Conservation (phyloP, 2,888 invertebrate genomes). For the Hecatera dysodea region DNA sequence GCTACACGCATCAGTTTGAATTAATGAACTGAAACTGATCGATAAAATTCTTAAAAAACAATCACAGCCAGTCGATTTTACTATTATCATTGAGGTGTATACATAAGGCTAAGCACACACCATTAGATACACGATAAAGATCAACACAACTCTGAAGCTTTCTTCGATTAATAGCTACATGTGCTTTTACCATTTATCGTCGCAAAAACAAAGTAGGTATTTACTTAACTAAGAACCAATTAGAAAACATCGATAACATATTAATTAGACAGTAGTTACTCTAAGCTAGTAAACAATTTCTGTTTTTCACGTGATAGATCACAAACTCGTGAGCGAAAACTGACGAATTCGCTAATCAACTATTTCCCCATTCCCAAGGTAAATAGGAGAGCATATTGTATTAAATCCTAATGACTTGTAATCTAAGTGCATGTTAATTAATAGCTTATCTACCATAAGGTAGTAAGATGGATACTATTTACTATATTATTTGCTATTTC, state of each 20-base stretch:
- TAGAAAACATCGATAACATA: slow-evolving; percentile 17
- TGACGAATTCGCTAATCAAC: slow-evolving; percentile 9
- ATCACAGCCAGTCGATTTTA: neutral
- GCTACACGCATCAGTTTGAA: slow-evolving; percentile 5
- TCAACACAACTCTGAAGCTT: neutral
- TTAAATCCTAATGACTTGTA: slow-evolving; percentile 40
- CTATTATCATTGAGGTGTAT: slow-evolving; percentile 11
- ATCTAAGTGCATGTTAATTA: slow-evolving; percentile 56
- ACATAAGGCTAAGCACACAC: neutral
- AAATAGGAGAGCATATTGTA: slow-evolving; percentile 44
- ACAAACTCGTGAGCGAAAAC: slow-evolving; percentile 7
- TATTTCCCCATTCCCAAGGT: slow-evolving; percentile 2
- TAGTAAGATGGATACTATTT: slow-evolving; percentile 51
- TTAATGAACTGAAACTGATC: slow-evolving; percentile 31
- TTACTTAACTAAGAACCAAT: slow-evolving; percentile 36
- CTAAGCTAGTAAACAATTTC: slow-evolving; percentile 43
- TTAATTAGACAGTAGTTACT: slow-evolving; percentile 22
- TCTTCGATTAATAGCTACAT: neutral
- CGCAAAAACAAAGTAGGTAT: slow-evolving; percentile 24
- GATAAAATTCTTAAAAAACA: slow-evolving; percentile 10
- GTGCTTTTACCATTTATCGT: slow-evolving; percentile 14
- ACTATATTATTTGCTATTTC: slow-evolving; percentile 50
- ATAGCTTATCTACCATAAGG: slow-evolving; percentile 38
- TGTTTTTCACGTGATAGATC: slow-evolving; percentile 31
- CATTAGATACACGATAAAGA: neutral